These are phyloP conservation scores for Chironomus tepperi DNA, from an alignment of 1,140 invertebrate species.

Conservation along the genomic window DNA sequence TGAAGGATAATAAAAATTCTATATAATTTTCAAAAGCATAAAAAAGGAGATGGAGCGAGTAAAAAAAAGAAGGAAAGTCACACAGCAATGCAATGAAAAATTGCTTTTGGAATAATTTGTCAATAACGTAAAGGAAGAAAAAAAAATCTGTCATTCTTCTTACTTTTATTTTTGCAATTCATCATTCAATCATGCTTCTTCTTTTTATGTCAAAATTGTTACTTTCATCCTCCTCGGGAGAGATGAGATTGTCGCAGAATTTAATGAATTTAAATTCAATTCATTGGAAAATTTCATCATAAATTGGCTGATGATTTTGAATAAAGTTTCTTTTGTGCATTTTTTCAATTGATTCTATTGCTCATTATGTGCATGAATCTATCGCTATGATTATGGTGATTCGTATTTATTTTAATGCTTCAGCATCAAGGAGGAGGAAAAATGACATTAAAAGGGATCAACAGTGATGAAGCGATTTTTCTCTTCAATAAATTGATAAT, in stretches of 20 bases:
- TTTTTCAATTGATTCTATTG: background rate
- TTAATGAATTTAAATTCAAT: conserved; percentile 15
- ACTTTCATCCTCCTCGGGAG: background rate
- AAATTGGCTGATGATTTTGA: conserved; percentile 1
- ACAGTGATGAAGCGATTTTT: conserved; percentile 4
- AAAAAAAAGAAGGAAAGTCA: background rate
- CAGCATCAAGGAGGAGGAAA: background rate
- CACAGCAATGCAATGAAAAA: background rate
- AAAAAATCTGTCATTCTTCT: background rate
- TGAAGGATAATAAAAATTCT: conserved; percentile 4
- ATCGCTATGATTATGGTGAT: background rate
- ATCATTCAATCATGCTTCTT: background rate
- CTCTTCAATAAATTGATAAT: conserved; percentile 15
- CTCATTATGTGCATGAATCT: background rate
- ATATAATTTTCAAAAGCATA: background rate
- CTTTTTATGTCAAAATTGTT: too few species aligned
- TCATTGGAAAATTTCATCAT: background rate
- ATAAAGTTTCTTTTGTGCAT: background rate
- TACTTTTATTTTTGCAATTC: background rate
- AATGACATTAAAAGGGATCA: background rate
- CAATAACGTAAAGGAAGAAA: background rate
- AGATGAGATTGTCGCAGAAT: background rate
- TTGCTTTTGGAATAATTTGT: background rate
- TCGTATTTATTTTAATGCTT: background rate
- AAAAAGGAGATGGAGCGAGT: background rate